Evolutionary conservation across 1,140 invertebrate genomes (phyloP), one percentile per base, ranked within the genome.

Genomic region (Xylocopa sonorina): DNA sequence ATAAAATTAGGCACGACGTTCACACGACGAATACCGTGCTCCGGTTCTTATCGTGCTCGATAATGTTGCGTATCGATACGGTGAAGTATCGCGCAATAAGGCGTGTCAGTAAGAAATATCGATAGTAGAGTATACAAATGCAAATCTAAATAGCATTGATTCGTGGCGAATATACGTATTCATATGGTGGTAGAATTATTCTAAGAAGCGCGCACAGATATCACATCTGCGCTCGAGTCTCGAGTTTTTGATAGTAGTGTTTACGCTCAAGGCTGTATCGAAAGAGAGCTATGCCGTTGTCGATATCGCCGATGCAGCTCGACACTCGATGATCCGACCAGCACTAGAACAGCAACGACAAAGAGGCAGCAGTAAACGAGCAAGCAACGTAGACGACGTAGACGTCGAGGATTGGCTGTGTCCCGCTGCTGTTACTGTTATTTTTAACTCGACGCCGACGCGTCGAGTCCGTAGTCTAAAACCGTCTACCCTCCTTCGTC

Each of bases 401-500:
- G 83, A 82, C 76, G 67, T 51, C 64, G 68, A 82, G 53, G 68
- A 80, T 68, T 82, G 77, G 84, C 68, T 82, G 46, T 62, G 62
- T 74, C 48, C 58, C 76, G 72, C 81, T 80, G 78, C 88, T 89
- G 87, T 90, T 86, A 90, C 89, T 90, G 90, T 92, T 93, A 93
- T 93, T 92, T 93, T 93, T 92, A 92, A 93, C 91, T 88, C 89
- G 88, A 91, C 91, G 90, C 90, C 90, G 91, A 91, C 89, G 90
- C 91, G 91, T 83, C 90, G 89, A 89, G 87, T 89, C 83, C 90
- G 87, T 86, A 91, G 90, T 93, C 92, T 93, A 93, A 92, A 92
- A 92, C 87, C 87, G 90, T 91, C 82, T 80, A 84, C 83, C 78
- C 75, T 85, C 82, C 86, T 87, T 82, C 83, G 76, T 86, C 80